Evolutionary conservation across 2,113 vertebrate genomes (phyloP).

Genomic region (Trinectes maculatus): DNA sequence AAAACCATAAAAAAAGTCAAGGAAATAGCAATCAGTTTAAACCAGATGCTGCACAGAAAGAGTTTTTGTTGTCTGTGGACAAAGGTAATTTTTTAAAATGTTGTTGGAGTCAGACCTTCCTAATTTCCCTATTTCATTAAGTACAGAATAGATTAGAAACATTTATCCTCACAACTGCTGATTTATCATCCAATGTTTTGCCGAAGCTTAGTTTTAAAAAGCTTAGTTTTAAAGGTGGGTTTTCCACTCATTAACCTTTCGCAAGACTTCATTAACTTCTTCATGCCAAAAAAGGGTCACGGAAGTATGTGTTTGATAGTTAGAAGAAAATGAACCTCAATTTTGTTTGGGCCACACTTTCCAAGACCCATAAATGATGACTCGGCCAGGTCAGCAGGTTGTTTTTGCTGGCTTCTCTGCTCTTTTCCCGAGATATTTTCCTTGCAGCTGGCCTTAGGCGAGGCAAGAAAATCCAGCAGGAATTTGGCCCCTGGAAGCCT

Average conservation of each 20-base stretch:
- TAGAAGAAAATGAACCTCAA: conserved; percentile 53
- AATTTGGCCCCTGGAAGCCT: conserved; percentile 76
- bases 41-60: not conserved
- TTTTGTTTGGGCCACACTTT: conserved; percentile 70
- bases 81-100: not conserved
- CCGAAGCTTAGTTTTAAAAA: conserved; percentile 3
- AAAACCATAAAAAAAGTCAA: not conserved
- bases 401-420: conserved; percentile 77
- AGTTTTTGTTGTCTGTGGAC: not conserved
- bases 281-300: conserved; percentile 43
- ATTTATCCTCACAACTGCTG: not conserved
- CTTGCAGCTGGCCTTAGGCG: conserved; percentile 76
- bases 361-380: conserved; percentile 72
- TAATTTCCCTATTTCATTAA: not conserved
- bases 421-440: conserved; percentile 75
- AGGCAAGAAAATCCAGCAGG: conserved; percentile 79
- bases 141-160: not conserved
- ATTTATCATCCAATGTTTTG: not conserved
- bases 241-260: conserved; percentile 33
- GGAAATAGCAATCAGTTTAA: not conserved
- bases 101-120: not conserved
- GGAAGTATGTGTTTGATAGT: conserved; percentile 55
- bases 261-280: conserved; percentile 1
- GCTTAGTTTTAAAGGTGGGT: not conserved
- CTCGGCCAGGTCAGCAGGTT: conserved; percentile 74